Base-by-base conservation (phyloP, 2,888 invertebrate genomes). In the Cinara cedri region DNA sequence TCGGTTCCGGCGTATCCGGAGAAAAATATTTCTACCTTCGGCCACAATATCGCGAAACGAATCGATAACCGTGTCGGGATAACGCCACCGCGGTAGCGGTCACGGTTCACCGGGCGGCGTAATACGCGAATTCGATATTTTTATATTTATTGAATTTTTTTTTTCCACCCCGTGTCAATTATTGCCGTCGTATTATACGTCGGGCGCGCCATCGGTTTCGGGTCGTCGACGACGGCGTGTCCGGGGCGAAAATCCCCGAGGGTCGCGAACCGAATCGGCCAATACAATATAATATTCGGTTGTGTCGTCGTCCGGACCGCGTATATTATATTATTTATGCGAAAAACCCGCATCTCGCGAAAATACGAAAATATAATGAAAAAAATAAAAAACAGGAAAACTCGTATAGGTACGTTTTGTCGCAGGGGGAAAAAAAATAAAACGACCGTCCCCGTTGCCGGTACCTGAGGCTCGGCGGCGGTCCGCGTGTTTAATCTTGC, bases 401-500 rank as follows among this genome's bases (percentile, higher is more conserved):
- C n/a, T n/a, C n/a, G n/a, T n/a, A n/a, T n/a, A n/a, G n/a, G 19
- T 44, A 65, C 19, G 44, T 19, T 0, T 19, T 11, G 44, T 63
- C n/a, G 13, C n/a, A n/a, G n/a, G n/a, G n/a, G n/a, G n/a, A n/a
- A n/a, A n/a, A n/a, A n/a, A n/a, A n/a, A n/a, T n/a, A 34, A 34
- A 34, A 34, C 6, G 34, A 3, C 34, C 34, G 34, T 6, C 34
- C 34, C 34, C 9, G 42, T 16, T 11, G 42, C 34, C 21, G 72
- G n/a, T 68, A 19, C 19, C 3, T 2, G 16, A 16, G 1, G 14
- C 26, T 19, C 10, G n/a, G 0, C 14, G 16, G 11, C 60, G n/a
- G 8, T 34, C 51, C 42, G 10, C 26, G 44, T 46, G 76, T 78
- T 68, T 68, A 78, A 78, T 78, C 66, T 78, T 42, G 76, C 57